These are phyloP conservation scores for Upupa epops DNA, from an alignment of 2,113 vertebrate species.

Conservation along the genomic window DNA sequence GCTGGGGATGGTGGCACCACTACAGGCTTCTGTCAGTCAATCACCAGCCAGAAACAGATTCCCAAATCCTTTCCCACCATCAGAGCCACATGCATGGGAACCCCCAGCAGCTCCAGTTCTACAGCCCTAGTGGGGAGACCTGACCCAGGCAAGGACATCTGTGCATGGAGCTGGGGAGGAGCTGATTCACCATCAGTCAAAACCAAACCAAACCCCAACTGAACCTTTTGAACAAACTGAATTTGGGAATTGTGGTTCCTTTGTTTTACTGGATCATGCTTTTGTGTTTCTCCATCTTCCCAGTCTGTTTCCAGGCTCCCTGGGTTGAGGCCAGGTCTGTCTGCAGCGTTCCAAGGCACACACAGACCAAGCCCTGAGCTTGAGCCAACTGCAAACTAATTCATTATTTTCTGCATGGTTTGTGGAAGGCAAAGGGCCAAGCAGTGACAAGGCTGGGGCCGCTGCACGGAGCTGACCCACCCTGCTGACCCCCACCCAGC, in stretches of 20 bases:
- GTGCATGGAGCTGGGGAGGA: neutral
- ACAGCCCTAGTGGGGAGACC: neutral
- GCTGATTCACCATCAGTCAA: neutral
- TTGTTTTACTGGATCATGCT: neutral
- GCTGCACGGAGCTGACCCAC: neutral
- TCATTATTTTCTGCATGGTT: neutral
- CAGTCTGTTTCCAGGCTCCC: neutral
- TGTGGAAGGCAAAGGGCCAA: accelerated
- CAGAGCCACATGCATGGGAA: neutral
- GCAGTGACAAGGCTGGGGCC: neutral
- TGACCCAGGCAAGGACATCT: neutral
- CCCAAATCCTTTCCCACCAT: neutral
- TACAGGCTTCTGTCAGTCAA: neutral
- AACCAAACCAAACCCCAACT: neutral
- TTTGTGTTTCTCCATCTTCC: neutral
- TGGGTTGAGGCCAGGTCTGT: neutral
- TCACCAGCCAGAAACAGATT: neutral
- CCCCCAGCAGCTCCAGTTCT: neutral
- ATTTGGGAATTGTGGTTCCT: neutral
- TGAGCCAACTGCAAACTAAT: neutral
- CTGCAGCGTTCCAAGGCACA: neutral
- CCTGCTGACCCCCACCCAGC: neutral
- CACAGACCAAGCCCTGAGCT: accelerated
- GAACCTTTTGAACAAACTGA: neutral
- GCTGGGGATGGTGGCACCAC: neutral